phyloP scores from a whole-genome alignment of 2,888 invertebrate species.

The Ormyrus pomaceus region DNA sequence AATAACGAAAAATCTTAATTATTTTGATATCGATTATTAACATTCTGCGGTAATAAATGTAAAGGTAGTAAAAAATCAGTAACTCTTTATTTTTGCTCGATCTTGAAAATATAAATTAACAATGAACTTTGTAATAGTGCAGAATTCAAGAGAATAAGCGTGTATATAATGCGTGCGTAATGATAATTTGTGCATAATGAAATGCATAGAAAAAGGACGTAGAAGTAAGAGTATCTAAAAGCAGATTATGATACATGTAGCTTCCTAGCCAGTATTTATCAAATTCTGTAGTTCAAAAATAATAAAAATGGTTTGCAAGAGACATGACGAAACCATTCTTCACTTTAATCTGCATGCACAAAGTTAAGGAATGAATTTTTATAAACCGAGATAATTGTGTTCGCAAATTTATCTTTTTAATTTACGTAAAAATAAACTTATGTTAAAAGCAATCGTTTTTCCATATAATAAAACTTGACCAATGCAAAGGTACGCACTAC shows the following conservation, averaged over 20 bases:
- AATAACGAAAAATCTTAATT: slow-evolving; percentile 30
- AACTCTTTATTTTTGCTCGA: slow-evolving; percentile 39
- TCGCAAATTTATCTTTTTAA: slow-evolving; percentile 3
- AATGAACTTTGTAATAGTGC: slow-evolving; percentile 33
- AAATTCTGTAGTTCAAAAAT: slow-evolving; percentile 21
- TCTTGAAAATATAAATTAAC: slow-evolving; percentile 16
- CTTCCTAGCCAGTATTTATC: slow-evolving; percentile 44
- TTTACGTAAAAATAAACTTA: background rate
- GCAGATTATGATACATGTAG: slow-evolving; percentile 30
- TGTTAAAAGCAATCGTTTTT: slow-evolving; percentile 11
- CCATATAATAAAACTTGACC: slow-evolving; percentile 1
- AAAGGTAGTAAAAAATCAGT: slow-evolving; percentile 39
- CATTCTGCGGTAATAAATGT: slow-evolving; percentile 44
- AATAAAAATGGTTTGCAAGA: background rate
- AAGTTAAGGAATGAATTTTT: slow-evolving; percentile 32
- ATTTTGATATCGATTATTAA: slow-evolving; percentile 57
- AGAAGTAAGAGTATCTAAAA: slow-evolving; percentile 31
- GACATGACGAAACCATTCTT: slow-evolving; percentile 6
- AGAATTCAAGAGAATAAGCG: slow-evolving; percentile 11
- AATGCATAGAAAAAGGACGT: slow-evolving; percentile 7
- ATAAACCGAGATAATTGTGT: slow-evolving; percentile 12
- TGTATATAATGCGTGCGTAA: slow-evolving; percentile 33
- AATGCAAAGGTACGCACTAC: background rate
- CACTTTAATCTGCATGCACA: slow-evolving; percentile 41
- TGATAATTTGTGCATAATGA: slow-evolving; percentile 35